Evolutionary conservation across 2,797 vertebrate genomes (phyloP).

Genomic region (Leptodactylus fallax): DNA sequence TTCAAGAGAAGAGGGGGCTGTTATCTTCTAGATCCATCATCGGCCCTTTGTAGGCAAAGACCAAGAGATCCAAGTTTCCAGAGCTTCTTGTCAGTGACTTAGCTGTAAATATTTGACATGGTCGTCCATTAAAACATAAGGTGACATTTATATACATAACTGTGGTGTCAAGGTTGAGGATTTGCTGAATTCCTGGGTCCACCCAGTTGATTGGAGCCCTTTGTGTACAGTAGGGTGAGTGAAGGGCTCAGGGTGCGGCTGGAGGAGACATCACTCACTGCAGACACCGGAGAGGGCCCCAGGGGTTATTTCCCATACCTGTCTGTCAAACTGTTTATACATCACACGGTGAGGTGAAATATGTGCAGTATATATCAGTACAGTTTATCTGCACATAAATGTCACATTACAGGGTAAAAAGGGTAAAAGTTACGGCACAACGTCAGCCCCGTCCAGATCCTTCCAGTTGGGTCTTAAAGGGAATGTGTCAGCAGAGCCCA

Average conservation of each 20-base stretch:
- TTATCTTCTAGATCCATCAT: too few relatives aligned
- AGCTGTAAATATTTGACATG: not conserved
- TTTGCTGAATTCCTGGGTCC: conserved; percentile 22
- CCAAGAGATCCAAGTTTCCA: too few relatives aligned
- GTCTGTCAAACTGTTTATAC: not conserved
- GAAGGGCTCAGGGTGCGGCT: not conserved
- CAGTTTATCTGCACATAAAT: not conserved
- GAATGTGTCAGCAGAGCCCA: not conserved
- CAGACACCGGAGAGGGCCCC: not conserved
- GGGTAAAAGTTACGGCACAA: not conserved
- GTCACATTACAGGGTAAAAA: not conserved
- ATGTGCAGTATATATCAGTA: not conserved
- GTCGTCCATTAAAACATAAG: not conserved
- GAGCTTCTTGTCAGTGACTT: not conserved
- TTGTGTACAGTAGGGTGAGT: not conserved
- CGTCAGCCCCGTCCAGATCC: not conserved
- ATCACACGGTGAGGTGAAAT: not conserved
- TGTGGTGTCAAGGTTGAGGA: not conserved
- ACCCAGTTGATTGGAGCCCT: not conserved
- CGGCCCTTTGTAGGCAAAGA: too few relatives aligned
- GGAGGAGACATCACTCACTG: not conserved
- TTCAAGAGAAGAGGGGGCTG: too few relatives aligned
- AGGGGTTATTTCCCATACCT: not conserved
- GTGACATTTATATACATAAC: not conserved
- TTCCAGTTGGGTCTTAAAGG: not conserved